Evolutionary conservation across 2,888 invertebrate species (phyloP).

Genomic region (Anaspis maculata): DNA sequence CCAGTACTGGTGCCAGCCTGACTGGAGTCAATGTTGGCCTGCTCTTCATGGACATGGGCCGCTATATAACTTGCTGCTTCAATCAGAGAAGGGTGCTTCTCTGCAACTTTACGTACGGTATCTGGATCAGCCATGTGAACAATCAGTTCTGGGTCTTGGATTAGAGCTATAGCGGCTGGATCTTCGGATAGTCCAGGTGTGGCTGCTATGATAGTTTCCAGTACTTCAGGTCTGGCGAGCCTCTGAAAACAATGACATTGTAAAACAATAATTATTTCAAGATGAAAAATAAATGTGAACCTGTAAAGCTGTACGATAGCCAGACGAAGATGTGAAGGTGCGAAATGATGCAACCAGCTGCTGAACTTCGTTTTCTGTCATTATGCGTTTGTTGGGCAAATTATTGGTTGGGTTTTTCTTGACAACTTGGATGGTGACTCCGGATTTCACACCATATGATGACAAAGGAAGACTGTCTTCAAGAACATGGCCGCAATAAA

Average conservation of each 20-base stretch:
- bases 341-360: conserved; percentile 55
- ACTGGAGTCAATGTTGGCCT: conserved; percentile 46
- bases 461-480: conserved; percentile 53
- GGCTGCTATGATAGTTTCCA: conserved; percentile 62
- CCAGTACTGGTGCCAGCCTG: conserved; percentile 45
- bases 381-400: conserved; percentile 39
- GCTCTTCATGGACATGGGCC: conserved; percentile 47
- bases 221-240: conserved; percentile 42
- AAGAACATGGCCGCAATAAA: conserved; percentile 64
- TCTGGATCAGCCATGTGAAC: conserved; percentile 60
- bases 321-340: conserved; percentile 51
- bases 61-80: conserved; percentile 62
- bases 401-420: conserved; percentile 34
- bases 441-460: conserved; percentile 53
- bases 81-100: conserved; percentile 61
- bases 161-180: conserved; percentile 63
- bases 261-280: no score
- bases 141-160: conserved; percentile 70
- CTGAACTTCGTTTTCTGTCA: conserved; percentile 53
- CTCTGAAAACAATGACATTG: conserved; percentile 26
- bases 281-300: conserved; percentile 33
- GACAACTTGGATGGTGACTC: conserved; percentile 51
- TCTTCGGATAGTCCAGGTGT: conserved; percentile 64
- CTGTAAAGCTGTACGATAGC: conserved; percentile 59
- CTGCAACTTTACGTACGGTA: conserved; percentile 58